Evolutionary conservation across 2,888 invertebrate species (phyloP).

Genomic region (Liposcelis brunnea): DNA sequence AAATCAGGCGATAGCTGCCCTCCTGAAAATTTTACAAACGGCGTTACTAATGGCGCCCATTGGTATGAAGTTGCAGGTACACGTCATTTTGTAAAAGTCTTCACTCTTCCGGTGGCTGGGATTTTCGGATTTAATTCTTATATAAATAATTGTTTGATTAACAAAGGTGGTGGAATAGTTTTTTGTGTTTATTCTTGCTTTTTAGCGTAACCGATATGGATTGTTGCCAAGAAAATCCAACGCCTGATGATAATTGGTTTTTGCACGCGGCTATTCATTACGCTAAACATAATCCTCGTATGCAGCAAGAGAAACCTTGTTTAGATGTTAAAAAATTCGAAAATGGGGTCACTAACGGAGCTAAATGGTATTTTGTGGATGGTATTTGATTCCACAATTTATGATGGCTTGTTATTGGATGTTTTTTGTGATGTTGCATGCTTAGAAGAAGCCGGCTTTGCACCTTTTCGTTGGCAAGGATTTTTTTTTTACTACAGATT

Average conservation of each 20-base stretch:
- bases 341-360: slow-evolving; percentile 78
- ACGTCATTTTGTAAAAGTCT: no score
- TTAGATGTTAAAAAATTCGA: not conserved
- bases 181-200: slow-evolving; percentile 11
- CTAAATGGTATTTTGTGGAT: slow-evolving; percentile 73
- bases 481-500: no score
- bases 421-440: no score
- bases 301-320: not conserved
- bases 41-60: slow-evolving; percentile 79
- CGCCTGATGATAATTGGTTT: slow-evolving; percentile 5
- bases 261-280: not conserved
- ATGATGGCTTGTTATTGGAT: no score
- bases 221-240: not conserved
- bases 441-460: no score
- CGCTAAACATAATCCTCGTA: not conserved
- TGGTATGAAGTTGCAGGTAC: slow-evolving; percentile 75
- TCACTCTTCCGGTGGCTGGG: no score
- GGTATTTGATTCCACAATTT: slow-evolving; percentile 27
- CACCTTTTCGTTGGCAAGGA: no score
- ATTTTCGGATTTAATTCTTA: no score
- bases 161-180: not conserved
- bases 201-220: slow-evolving; percentile 8
- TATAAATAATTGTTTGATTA: no score
- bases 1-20: slow-evolving; percentile 50
- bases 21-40: slow-evolving; percentile 53